These are phyloP conservation scores for Bagarius yarrelli DNA, from an alignment of 2,113 vertebrate genomes.

Conservation along the genomic window DNA sequence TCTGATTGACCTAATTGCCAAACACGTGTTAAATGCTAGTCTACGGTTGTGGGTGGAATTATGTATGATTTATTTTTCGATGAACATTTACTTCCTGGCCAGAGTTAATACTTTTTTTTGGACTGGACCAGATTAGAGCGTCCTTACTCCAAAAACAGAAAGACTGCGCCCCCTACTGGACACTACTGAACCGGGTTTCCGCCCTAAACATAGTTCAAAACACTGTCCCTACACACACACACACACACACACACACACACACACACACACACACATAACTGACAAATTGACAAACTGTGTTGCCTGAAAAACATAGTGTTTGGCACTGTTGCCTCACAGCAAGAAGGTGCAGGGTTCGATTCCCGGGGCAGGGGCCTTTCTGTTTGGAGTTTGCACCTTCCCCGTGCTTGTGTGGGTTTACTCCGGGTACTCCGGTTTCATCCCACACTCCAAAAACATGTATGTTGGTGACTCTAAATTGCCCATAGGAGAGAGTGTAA, in stretches of 20 bases:
- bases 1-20: neutral
- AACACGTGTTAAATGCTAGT: neutral
- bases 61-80: constrained; percentile 5
- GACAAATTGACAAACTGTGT: no score
- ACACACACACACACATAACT: neutral
- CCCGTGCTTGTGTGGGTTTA: no score
- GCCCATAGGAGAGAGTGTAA: no score
- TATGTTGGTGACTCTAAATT: no score
- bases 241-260: constrained; percentile 56
- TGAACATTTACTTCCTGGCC: neutral
- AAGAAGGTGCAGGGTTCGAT: no score
- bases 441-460: no score
- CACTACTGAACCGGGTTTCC: constrained; percentile 58
- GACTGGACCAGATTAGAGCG: neutral
- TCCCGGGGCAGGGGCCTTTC: no score
- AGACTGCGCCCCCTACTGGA: constrained; percentile 55
- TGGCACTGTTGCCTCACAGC: no score
- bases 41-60: neutral
- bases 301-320: no score
- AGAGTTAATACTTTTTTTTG: neutral
- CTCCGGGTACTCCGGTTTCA: no score
- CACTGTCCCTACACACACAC: constrained; percentile 25
- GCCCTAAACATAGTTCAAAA: constrained; percentile 57
- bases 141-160: constrained; percentile 4
- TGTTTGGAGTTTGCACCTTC: no score